These are phyloP conservation scores for Acrossocheilus fasciatus DNA, from an alignment of 2,797 vertebrate species.

Conservation along the genomic window DNA sequence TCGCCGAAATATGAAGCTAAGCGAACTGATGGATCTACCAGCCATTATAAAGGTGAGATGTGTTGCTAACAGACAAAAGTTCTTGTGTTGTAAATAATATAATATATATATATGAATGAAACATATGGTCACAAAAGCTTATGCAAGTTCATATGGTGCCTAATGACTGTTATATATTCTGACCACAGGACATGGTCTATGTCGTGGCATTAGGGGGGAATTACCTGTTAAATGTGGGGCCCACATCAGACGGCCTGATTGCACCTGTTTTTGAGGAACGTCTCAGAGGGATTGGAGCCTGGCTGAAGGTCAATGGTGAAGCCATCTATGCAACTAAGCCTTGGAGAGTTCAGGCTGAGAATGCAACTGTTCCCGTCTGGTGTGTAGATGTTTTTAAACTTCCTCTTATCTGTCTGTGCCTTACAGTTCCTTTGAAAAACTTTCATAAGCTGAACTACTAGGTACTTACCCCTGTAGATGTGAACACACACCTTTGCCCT, in stretches of 20 bases:
- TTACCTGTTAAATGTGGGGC: constrained; percentile 95
- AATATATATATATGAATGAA: background rate
- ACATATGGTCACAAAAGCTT: background rate
- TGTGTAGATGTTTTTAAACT: constrained; percentile 68
- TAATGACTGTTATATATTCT: constrained; percentile 3
- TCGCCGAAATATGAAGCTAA: constrained; percentile 83
- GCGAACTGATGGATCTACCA: constrained; percentile 79
- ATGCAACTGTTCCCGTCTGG: constrained; percentile 80
- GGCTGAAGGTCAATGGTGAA: constrained; percentile 90
- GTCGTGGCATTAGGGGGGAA: constrained; percentile 93
- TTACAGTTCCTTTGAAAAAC: background rate
- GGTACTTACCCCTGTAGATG: background rate
- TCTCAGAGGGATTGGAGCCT: constrained; percentile 87
- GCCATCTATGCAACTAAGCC: constrained; percentile 90
- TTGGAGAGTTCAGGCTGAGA: constrained; percentile 90
- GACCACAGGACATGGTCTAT: constrained; percentile 85
- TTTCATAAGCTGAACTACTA: background rate
- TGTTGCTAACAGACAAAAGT: background rate
- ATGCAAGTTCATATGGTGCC: background rate
- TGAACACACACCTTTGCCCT: background rate
- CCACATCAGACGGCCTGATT: constrained; percentile 90
- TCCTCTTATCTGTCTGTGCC: background rate
- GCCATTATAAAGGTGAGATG: constrained; percentile 77
- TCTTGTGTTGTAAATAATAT: background rate
- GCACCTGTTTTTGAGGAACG: constrained; percentile 89